phyloP scores from a whole-genome alignment of 1,140 invertebrate genomes.

The Goniozus legneri region DNA sequence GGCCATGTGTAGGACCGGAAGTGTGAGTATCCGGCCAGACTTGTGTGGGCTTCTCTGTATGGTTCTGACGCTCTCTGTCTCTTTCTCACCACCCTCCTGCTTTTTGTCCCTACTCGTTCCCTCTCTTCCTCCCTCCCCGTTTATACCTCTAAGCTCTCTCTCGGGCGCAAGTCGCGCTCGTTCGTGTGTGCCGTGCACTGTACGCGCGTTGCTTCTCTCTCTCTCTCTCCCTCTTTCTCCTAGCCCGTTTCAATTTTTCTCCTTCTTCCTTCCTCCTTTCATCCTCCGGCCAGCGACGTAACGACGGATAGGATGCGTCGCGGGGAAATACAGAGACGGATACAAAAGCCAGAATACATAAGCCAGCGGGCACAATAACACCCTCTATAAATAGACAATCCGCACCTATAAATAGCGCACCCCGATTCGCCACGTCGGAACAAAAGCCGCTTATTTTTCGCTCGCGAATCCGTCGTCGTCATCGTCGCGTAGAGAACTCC shows the following conservation, averaged over 20 bases:
- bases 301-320: background rate
- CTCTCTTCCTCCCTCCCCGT: conserved; percentile 13
- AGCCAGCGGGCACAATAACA: background rate
- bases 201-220: background rate
- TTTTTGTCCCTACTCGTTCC: conserved; percentile 17
- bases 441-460: too few relatives aligned
- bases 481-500: too few relatives aligned
- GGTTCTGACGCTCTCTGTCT: conserved; percentile 30
- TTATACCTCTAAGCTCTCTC: too few relatives aligned
- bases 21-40: conserved; percentile 55
- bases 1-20: conserved; percentile 55
- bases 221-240: conserved; percentile 6
- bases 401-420: background rate
- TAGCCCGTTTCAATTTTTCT: background rate
- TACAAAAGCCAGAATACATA: background rate
- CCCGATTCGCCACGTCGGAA: background rate
- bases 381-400: background rate
- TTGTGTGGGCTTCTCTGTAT: conserved; percentile 52
- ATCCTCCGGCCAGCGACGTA: background rate
- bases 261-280: conserved; percentile 9
- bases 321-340: background rate
- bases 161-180: too few relatives aligned
- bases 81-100: conserved; percentile 26
- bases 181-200: too few relatives aligned
- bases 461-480: too few relatives aligned